These are phyloP conservation scores for Melieria crassipennis DNA, from an alignment of 2,888 invertebrate species.

Conservation along the genomic window DNA sequence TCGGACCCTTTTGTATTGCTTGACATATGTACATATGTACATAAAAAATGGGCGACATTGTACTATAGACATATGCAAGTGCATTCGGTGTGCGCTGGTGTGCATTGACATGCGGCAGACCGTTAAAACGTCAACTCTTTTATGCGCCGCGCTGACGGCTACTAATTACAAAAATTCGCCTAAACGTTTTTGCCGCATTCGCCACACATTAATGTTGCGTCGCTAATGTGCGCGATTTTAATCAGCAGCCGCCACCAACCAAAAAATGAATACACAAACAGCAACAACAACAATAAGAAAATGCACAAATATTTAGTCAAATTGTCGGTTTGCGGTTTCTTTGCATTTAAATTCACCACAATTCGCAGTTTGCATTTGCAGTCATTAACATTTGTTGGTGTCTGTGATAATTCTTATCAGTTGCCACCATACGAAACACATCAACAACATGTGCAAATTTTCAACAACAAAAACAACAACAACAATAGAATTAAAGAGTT, in stretches of 20 bases:
- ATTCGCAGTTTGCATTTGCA: constrained; percentile 21
- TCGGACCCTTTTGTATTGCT: too few relatives aligned
- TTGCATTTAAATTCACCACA: constrained; percentile 3
- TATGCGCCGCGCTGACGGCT: constrained; percentile 5
- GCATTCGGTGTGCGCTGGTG: too few relatives aligned
- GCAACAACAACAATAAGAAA: too few relatives aligned
- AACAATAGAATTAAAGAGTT: background rate
- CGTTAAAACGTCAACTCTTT: constrained; percentile 13
- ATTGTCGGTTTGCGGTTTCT: constrained; percentile 24
- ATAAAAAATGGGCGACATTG: too few relatives aligned
- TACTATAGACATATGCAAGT: too few relatives aligned
- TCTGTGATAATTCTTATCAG: constrained; percentile 17
- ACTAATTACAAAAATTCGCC: constrained; percentile 14
- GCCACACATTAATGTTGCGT: background rate
- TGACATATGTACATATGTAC: too few relatives aligned
- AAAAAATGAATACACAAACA: too few relatives aligned
- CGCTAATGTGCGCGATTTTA: background rate
- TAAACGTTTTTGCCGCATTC: constrained; percentile 29
- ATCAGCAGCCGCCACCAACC: background rate
- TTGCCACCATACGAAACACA: constrained; percentile 17
- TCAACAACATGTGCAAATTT: constrained; percentile 4
- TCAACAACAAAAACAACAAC: too few relatives aligned
- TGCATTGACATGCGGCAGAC: constrained; percentile 3
- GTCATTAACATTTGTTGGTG: constrained; percentile 31
- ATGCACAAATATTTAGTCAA: background rate